phyloP scores from a whole-genome alignment of 2,797 vertebrate genomes.

The Pogonophryne albipinna region DNA sequence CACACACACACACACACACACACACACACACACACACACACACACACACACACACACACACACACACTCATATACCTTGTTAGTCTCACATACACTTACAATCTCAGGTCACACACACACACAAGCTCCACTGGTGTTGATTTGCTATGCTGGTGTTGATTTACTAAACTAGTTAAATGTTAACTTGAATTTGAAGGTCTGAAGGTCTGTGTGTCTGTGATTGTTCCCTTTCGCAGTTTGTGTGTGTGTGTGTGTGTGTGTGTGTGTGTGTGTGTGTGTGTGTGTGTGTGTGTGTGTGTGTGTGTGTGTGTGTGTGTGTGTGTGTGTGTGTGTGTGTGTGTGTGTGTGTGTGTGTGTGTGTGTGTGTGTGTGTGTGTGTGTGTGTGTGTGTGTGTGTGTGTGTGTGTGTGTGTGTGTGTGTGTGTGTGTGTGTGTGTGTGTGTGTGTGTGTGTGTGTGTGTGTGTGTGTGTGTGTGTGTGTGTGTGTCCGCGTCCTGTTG shows the following conservation, averaged over 20 bases:
- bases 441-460: slow-evolving; percentile 12
- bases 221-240: slow-evolving; percentile 21
- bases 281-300: slow-evolving; percentile 2
- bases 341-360: slow-evolving; percentile 24
- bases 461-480: slow-evolving; percentile 15
- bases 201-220: slow-evolving; percentile 65
- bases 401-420: slow-evolving; percentile 50
- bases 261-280: slow-evolving; percentile 21
- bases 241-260: slow-evolving; percentile 18
- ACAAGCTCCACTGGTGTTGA: background rate
- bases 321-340: slow-evolving; percentile 16
- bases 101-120: slow-evolving; percentile 42
- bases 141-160: slow-evolving; percentile 35
- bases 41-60: slow-evolving; percentile 1
- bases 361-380: slow-evolving; percentile 20
- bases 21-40: no score
- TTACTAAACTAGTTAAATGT: slow-evolving; percentile 71
- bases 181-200: slow-evolving; percentile 70
- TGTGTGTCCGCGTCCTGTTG: slow-evolving; percentile 39
- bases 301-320: slow-evolving; percentile 20
- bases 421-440: slow-evolving; percentile 16
- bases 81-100: slow-evolving; percentile 21
- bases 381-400: slow-evolving; percentile 28
- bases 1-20: background rate
- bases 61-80: slow-evolving; percentile 3